Evolutionary conservation across 1,140 invertebrate species (phyloP).

Genomic region (Plectrocnemia conspersa): DNA sequence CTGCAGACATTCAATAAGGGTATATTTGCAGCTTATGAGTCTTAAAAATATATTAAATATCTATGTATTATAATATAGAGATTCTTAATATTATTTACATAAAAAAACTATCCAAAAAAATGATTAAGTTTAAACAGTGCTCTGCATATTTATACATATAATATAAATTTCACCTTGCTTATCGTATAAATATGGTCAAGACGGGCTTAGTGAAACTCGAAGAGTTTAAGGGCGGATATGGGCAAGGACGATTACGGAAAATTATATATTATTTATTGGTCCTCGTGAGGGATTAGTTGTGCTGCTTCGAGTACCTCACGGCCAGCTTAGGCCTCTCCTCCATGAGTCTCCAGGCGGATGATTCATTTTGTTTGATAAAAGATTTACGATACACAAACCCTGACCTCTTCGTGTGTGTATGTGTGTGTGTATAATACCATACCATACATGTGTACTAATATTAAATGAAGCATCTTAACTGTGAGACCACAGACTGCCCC

Average conservation of each 20-base stretch:
- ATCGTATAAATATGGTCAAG: neutral
- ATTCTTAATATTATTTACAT: no score
- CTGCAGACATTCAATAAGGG: no score
- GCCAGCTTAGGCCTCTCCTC: constrained; percentile 10
- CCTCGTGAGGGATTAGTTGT: constrained; percentile 23
- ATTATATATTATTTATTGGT: constrained; percentile 21
- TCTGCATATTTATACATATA: neutral
- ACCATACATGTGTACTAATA: no score
- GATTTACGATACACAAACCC: constrained; percentile 10
- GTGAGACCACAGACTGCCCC: constrained; percentile 4
- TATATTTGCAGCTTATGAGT: no score
- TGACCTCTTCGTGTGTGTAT: neutral
- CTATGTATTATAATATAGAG: no score
- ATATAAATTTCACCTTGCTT: neutral
- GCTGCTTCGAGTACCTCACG: neutral
- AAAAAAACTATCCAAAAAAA: constrained; percentile 12
- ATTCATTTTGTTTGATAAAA: constrained; percentile 29
- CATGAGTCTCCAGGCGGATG: constrained; percentile 10
- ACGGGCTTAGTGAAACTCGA: neutral
- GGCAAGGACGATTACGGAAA: constrained; percentile 11
- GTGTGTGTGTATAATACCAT: constrained; percentile 6
- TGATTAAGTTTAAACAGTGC: neutral
- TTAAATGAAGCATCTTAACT: constrained; percentile 11
- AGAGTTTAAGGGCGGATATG: constrained; percentile 3
- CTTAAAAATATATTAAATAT: no score